phyloP scores from a whole-genome alignment of 30 jellyfish, hydroid and myxozoan species.

The Aurelia sp. region DNA sequence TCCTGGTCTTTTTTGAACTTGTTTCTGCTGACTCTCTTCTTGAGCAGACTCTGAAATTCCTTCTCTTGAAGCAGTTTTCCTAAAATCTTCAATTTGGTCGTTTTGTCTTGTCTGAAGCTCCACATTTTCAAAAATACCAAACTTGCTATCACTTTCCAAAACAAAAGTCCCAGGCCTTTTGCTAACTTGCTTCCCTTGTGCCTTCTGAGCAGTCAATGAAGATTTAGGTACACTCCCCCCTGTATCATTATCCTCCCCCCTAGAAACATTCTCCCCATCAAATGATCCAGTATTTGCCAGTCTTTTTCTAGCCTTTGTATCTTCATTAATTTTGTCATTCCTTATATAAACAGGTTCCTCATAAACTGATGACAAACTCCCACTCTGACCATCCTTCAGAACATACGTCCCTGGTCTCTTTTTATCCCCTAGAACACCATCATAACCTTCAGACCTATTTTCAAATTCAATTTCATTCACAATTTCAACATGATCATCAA shows the following conservation, averaged over 20 bases:
- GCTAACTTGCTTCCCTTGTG: too few relatives aligned
- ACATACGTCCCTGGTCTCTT: constrained; percentile 41
- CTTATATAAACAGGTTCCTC: background rate
- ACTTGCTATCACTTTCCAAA: background rate
- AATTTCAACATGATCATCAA: background rate
- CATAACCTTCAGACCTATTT: background rate
- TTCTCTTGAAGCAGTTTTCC: too few relatives aligned
- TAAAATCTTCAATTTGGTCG: too few relatives aligned
- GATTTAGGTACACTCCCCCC: too few relatives aligned
- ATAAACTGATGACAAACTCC: background rate
- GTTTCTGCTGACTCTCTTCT: background rate
- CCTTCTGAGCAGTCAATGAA: too few relatives aligned
- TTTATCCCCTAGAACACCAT: background rate
- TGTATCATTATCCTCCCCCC: too few relatives aligned
- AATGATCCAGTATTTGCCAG: too few relatives aligned
- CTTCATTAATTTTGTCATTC: background rate
- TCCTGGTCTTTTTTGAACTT: constrained; percentile 17
- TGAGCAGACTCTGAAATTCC: too few relatives aligned
- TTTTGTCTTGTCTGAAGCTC: too few relatives aligned
- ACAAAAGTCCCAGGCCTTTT: constrained; percentile 49
- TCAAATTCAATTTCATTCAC: background rate
- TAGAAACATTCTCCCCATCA: too few relatives aligned
- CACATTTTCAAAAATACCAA: too few relatives aligned
- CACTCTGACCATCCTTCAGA: background rate
- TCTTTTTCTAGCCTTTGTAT: too few relatives aligned